A percentile compares a stretch with the other conserved stretches of the same genome.
Conservation (phyloP, 2,797 vertebrate species). For the Macrochelys suwanniensis region DNA sequence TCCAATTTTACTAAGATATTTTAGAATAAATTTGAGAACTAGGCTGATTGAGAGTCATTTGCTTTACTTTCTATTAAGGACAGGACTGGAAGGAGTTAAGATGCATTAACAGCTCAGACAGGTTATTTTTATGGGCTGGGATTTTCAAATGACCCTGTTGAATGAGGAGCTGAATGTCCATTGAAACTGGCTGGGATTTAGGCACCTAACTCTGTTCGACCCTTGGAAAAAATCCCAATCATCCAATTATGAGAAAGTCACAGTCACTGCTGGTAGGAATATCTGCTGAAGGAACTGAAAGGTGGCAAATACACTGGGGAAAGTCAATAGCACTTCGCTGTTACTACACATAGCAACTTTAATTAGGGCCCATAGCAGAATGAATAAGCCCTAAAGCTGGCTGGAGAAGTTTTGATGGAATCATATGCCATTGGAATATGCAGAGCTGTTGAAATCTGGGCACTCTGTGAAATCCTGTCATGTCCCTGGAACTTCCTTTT, state of each 20-base stretch:
- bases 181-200: not conserved
- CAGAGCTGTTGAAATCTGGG: not conserved
- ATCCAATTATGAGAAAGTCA: not conserved
- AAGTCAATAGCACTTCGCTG: not conserved
- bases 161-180: not conserved
- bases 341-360: not conserved
- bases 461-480: not conserved
- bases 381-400: not conserved
- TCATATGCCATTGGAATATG: not conserved
- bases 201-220: not conserved
- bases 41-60: not conserved
- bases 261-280: not conserved
- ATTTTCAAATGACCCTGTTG: not conserved
- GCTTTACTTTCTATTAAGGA: not conserved
- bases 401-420: not conserved
- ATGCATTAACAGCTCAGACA: not conserved
- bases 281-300: not conserved
- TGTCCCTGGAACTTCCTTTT: not conserved
- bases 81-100: not conserved
- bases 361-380: not conserved
- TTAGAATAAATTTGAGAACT: not conserved
- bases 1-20: not conserved
- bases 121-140: not conserved
- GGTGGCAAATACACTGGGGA: not conserved
- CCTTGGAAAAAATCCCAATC: not conserved